Evolutionary conservation across 2,888 invertebrate species (phyloP), one percentile per base, ranked within the genome.

Genomic region (Drosophila meridiana): DNA sequence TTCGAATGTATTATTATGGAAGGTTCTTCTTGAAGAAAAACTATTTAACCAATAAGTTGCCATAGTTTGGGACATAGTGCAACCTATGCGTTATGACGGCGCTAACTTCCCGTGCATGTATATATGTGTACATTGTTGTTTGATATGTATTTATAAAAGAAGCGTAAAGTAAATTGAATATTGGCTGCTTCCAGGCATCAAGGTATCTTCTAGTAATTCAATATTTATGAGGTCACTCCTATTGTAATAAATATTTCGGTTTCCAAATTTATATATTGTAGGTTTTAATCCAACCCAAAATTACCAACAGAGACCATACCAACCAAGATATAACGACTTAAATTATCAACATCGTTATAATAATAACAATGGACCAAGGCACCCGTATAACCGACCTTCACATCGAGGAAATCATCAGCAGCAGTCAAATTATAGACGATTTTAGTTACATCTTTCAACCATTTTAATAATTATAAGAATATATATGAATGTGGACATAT

Each of bases 371-470:
- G 63, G 63, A 2, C 47, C 73, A 36, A 61, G 78, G 30, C 45
- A 78, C 61, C 30, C 47, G 4, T 73, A 78, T n/a, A 69, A 57
- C 7, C 67, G 64, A 13, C 52, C 60, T 14, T 50, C 57, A 20
- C 32, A 76, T 13, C 57, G 77, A 28, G 76, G 76, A 65, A 80
- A 60, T 58, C 52, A 64, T 52, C 43, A 43, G 6, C 81, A 81
- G 43, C 32, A 78, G 11, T 42, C 67, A 32, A 81, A 81, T 62
- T 78, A 72, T 53, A 68, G 78, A 72, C 53, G 82, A 66, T 78
- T 81, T 53, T 78, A 56, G 4, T 26, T 20, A 7, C 3, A 43
- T 7, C 14, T 14, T 43, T 13, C 3, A 56, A 40, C 3, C n/a
- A 5, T n/a, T 30, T 20, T 42, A 53, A 9, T 50, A 32, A 7